Evolutionary conservation across 2,797 vertebrate species (phyloP).

Genomic region (Dromococcyx pavoninus): DNA sequence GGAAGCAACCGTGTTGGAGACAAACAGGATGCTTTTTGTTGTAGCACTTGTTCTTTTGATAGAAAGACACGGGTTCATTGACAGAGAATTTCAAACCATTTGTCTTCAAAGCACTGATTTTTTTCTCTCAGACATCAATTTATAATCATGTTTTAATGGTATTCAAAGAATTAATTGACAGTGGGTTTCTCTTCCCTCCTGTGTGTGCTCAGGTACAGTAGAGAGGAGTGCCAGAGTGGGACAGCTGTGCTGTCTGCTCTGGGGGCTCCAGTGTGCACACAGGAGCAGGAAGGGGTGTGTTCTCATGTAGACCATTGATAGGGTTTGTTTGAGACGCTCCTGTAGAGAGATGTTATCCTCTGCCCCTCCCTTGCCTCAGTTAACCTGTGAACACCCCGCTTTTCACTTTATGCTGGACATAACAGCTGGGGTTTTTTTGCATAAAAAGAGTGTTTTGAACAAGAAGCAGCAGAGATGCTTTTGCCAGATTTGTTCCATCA

Average conservation of each 20-base stretch:
- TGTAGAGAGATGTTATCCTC: not conserved
- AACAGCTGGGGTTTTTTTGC: not conserved
- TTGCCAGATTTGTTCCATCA: not conserved
- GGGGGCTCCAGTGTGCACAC: rapidly evolving
- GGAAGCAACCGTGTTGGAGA: not conserved
- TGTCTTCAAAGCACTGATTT: not conserved
- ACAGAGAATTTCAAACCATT: not conserved
- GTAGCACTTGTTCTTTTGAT: not conserved
- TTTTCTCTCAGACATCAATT: not conserved
- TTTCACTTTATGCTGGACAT: not conserved
- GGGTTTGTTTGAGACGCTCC: not conserved
- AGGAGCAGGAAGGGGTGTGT: not conserved
- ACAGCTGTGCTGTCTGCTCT: not conserved
- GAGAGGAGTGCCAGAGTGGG: not conserved
- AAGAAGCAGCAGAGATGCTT: not conserved
- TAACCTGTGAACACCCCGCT: not conserved
- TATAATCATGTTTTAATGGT: not conserved
- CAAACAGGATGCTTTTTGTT: not conserved
- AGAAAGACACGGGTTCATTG: not conserved
- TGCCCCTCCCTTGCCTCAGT: not conserved
- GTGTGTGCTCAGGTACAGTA: not conserved
- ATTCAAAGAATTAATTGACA: not conserved
- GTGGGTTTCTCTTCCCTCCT: not conserved
- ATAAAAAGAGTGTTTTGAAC: not conserved
- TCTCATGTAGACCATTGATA: not conserved